phyloP scores from a whole-genome alignment of 1,140 invertebrate genomes.

The Belonocnema kinseyi region DNA sequence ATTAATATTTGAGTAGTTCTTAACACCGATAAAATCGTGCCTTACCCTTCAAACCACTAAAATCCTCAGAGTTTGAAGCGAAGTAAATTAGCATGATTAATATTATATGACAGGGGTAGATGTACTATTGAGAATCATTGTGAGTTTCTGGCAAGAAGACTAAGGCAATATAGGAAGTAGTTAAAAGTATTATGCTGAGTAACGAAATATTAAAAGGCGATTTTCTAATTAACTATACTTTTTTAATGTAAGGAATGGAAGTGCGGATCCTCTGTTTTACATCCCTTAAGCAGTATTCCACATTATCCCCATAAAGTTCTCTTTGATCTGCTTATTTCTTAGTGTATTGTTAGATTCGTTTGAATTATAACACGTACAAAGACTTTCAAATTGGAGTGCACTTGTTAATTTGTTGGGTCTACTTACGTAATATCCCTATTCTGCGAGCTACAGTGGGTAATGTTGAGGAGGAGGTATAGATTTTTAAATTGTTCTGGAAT shows the following conservation, averaged over 20 bases:
- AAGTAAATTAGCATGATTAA: constrained; percentile 11
- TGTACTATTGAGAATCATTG: not conserved
- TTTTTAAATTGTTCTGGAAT: too few relatives aligned
- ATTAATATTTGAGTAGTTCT: constrained; percentile 29
- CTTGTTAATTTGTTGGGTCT: constrained; percentile 48
- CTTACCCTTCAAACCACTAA: not conserved
- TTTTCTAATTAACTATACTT: too few relatives aligned
- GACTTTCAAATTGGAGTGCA: constrained; percentile 45
- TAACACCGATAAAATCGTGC: constrained; percentile 7
- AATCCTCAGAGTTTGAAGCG: not conserved
- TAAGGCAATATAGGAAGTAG: not conserved
- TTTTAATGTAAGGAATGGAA: not conserved
- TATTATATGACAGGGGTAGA: not conserved
- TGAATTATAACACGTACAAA: constrained; percentile 49
- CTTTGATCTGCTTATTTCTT: constrained; percentile 33
- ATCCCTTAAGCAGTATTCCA: constrained; percentile 21
- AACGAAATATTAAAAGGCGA: too few relatives aligned
- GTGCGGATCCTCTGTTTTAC: constrained; percentile 7
- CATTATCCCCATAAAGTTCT: not conserved
- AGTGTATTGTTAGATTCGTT: constrained; percentile 49
- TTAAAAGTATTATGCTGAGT: too few relatives aligned
- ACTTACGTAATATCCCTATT: constrained; percentile 54
- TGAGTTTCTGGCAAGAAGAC: not conserved
- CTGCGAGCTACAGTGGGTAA: constrained; percentile 56
- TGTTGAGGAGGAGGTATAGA: too few relatives aligned